phyloP scores from a whole-genome alignment of 1,140 invertebrate genomes.

The Frieseomelitta varia region DNA sequence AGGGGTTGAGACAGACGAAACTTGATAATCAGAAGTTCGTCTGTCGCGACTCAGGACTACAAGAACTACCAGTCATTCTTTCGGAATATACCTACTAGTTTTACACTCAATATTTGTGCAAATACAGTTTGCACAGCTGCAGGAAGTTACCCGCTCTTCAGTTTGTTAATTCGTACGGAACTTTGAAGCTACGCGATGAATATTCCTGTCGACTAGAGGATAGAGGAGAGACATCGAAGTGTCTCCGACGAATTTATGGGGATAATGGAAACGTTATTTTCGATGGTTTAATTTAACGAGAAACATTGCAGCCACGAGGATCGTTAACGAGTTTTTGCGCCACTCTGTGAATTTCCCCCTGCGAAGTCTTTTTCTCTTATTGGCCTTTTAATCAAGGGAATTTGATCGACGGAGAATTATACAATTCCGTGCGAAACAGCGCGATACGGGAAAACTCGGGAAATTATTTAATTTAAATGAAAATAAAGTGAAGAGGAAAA shows the following conservation, averaged over 20 bases:
- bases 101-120: not conserved
- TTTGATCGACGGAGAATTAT: not conserved
- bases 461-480: not conserved
- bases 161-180: constrained; percentile 35
- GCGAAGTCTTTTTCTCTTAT: too few species aligned
- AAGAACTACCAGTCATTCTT: constrained; percentile 10
- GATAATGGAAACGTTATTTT: constrained; percentile 3
- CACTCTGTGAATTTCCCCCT: too few species aligned
- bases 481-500: not conserved
- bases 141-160: constrained; percentile 30
- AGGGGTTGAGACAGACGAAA: constrained; percentile 16
- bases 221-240: constrained; percentile 16
- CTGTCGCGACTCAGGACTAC: constrained; percentile 3
- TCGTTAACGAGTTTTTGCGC: not conserved
- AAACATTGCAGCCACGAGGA: not conserved
- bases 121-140: constrained; percentile 11
- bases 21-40: constrained; percentile 47
- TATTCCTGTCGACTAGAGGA: constrained; percentile 6
- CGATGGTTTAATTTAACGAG: not conserved
- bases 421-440: not conserved
- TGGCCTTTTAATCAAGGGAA: not conserved
- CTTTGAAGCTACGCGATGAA: constrained; percentile 26
- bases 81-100: not conserved
- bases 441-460: not conserved
- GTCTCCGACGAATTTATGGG: not conserved